Conservation (phyloP, 2,888 invertebrate species). For the Caenorhabditis drosophilae region DNA sequence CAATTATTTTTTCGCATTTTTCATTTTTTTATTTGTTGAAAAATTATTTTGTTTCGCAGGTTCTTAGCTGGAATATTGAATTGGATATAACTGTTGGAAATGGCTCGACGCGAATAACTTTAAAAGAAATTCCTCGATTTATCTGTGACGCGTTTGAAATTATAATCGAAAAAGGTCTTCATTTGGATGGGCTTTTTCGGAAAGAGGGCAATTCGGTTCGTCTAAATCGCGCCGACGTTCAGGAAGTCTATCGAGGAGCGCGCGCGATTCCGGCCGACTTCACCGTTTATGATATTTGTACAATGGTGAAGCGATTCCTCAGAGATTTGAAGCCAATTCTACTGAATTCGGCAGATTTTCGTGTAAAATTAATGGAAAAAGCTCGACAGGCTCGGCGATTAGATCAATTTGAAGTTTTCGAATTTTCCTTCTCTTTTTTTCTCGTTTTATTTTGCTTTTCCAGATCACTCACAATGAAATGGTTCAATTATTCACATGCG, state of each 20-base stretch:
- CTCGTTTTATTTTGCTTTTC: too few species aligned
- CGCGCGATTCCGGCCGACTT: conserved; percentile 43
- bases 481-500: conserved; percentile 11
- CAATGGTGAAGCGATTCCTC: conserved; percentile 56
- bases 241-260: conserved; percentile 41
- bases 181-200: conserved; percentile 53
- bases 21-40: too few species aligned
- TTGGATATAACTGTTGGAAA: conserved; percentile 29
- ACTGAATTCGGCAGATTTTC: conserved; percentile 28
- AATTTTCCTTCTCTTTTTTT: neutral
- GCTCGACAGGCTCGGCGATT: conserved; percentile 12
- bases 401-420: neutral
- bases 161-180: conserved; percentile 33
- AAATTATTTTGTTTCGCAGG: too few species aligned
- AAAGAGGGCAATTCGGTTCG: conserved; percentile 49
- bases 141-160: conserved; percentile 50
- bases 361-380: conserved; percentile 5
- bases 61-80: conserved; percentile 31
- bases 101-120: conserved; percentile 28
- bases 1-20: too few species aligned
- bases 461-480: conserved; percentile 23
- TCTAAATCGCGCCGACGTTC: conserved; percentile 29
- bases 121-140: conserved; percentile 43
- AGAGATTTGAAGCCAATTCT: conserved; percentile 32
- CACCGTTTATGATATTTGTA: conserved; percentile 51